Base-by-base conservation (phyloP, 2,888 invertebrate species). In the Amphipoea oculea region DNA sequence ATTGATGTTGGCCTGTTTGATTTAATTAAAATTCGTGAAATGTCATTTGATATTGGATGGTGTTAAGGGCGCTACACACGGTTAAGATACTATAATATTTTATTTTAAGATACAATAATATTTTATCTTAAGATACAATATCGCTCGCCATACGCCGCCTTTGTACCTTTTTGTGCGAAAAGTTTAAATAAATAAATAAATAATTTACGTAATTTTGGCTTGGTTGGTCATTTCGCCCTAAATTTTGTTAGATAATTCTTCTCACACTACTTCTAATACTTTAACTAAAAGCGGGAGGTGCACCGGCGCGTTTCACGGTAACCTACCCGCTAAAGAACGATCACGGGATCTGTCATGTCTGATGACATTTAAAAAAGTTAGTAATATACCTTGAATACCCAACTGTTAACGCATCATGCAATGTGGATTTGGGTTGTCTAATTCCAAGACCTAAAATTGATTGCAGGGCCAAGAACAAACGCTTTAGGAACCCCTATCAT, bases 1-100 rank as follows among this genome's bases (percentile, higher is more conserved):
- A 85, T 83, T 42, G 69, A 85, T 85, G 63, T 36, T 72, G 57
- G n/a, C 62, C 17, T 73, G 29, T 54, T 73, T 23, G n/a, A 20
- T 81, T 51, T 70, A 62, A 81, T 84, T 71, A 78, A 69, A 65
- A 4, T 79, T 78, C 29, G 36, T 57, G 17, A 79, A 73, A 70
- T 65, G 60, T 23, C 69, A 65, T 73, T 83, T 60, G 48, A n/a
- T 71, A 60, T 57, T 68, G 36, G 14, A 78, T 48, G n/a, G n/a
- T 54, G 36, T 70, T 57, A 65, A 29, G 29, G 29, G 29, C 29
- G 29, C 29, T 29, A 29, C 29, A 29, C 29, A 29, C 29, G 29
- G 29, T 1, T 29, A 29, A 29, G 29, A 29, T 29, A 29, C 29
- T 29, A 29, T 29, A 29, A 29, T 29, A 29, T 29, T 29, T 29